Evolutionary conservation across 2,797 vertebrate genomes (phyloP), one percentile per base, ranked within the genome.

Genomic region (Cheirogaleus major): DNA sequence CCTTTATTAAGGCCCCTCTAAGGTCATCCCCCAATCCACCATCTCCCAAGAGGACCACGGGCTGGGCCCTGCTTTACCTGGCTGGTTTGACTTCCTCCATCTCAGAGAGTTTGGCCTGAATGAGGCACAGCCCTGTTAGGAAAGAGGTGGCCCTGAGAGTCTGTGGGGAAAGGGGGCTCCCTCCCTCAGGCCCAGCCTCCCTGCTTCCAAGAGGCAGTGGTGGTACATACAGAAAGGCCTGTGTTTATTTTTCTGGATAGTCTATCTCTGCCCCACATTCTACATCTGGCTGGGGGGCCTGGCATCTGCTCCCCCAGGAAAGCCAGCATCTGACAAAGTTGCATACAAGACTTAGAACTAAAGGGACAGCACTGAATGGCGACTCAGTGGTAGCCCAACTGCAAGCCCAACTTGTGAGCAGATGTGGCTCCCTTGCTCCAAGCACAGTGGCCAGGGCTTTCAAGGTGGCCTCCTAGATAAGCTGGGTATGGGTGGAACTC

Each of bases 61-160:
- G 48, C 4, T 14, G 10, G 30, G 55, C 4, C 8, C 27, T 87
- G 65, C 75, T 80, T 99, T 98, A 99, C 99, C 99, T 99, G 82
- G 98, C 93, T 59, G 99, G 98, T 93, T 99, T 98, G 91, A 97
- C 98, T 93, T 99, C 99, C 6, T 99, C 99, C 91, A 99, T 99
- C 98, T 99, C 99, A 0, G 99, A 99, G 45, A 99, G 99, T 89
- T 99, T 99, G 91, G 99, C 99, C 96, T 99, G 99, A 97, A 99
- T 99, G 98, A 99, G 98, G 98, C 99, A 99, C 83, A 99, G 98
- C 61, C 99, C 99, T 99, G 98, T 93, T 63, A 92, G 79, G 92
- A 94, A 97, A 91, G 75, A 65, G 23, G 35, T 0, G 8, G 67
- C 45, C 32, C 43, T 15, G 43, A 69, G 73, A 73, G 17, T 83